Evolutionary conservation across 2,888 invertebrate species (phyloP), one percentile per base, ranked within the genome.

Genomic region (Yponomeuta sedellus): DNA sequence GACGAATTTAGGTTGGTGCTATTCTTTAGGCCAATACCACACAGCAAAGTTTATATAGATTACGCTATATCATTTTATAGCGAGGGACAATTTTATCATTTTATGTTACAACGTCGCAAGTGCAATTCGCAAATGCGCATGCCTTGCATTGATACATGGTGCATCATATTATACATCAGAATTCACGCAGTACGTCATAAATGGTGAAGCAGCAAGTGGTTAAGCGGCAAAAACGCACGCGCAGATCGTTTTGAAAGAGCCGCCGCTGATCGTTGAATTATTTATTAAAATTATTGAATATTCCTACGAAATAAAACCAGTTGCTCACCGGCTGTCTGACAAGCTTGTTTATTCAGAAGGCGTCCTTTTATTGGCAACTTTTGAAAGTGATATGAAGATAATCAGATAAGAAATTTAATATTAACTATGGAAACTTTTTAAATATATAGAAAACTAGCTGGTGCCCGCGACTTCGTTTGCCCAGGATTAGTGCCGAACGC

Each of bases 301-400:
- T 28, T 67, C 56, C 58, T 66, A 69, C 64, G 61, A 67, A 68
- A 69, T 67, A 66, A 34, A 68, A 64, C 67, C 68, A 64, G 66
- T 61, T n/a, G 44, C 44, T 20, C 22, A 65, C 65, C 67, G 64
- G 59, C 64, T 62, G 10, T 52, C 44, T 5, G 16, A 52, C 16
- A 52, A 16, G 44, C 44, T 52, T 52, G 44, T 12, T 52, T 52
- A 0, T 52, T 52, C 44, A 52, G 16, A 52, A 4, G 16, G 16
- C 16, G 44, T 52, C 44, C 44, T 52, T 52, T 52, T 52, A 52
- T 16, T 52, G 44, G 16, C 16, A 52, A 52, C 16, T 52, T 52
- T 52, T 16, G 44, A 52, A 52, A 52, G 44, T 52, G 44, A 16
- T 52, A 52, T 52, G 44, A 3, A 52, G 44, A 2, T 16, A 52